phyloP scores from a whole-genome alignment of 2,113 vertebrate genomes.

The Hippocampus abdominalis region DNA sequence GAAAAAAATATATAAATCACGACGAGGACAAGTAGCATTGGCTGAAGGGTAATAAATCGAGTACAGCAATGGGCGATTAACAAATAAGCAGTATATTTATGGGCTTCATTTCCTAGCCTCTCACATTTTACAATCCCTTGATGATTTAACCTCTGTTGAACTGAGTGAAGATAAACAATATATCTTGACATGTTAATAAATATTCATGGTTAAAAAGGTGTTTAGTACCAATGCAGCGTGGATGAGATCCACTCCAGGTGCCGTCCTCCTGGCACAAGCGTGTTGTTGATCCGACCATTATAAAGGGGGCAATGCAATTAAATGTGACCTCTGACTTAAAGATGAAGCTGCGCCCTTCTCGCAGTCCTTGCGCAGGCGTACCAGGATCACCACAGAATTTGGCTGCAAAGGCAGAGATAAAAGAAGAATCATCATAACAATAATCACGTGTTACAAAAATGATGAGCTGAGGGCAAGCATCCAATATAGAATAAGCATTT shows the following conservation, averaged over 20 bases:
- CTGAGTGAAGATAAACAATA: not conserved
- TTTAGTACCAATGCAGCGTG: constrained; percentile 87
- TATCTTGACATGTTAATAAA: not conserved
- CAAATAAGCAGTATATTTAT: not conserved
- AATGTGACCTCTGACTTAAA: constrained; percentile 92
- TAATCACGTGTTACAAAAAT: constrained; percentile 6
- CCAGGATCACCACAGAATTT: constrained; percentile 97
- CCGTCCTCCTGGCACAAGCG: constrained; percentile 89
- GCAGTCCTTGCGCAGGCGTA: constrained; percentile 79
- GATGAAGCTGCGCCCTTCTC: constrained; percentile 96
- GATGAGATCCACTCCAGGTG: constrained; percentile 87
- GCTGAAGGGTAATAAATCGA: constrained; percentile 20
- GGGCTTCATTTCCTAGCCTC: not conserved
- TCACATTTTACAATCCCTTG: too few species aligned
- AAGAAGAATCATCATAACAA: not conserved
- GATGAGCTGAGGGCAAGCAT: not conserved
- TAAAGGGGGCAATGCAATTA: constrained; percentile 80
- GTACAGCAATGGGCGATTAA: not conserved
- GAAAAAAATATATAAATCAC: constrained; percentile 31
- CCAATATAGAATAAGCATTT: constrained; percentile 12
- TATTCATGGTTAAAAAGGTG: not conserved
- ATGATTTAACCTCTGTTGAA: not conserved
- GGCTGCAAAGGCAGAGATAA: constrained; percentile 67
- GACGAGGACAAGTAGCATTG: constrained; percentile 14
- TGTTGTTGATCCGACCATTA: constrained; percentile 87